Evolutionary conservation across 2,797 vertebrate species (phyloP).

Genomic region (Botia almorhae): DNA sequence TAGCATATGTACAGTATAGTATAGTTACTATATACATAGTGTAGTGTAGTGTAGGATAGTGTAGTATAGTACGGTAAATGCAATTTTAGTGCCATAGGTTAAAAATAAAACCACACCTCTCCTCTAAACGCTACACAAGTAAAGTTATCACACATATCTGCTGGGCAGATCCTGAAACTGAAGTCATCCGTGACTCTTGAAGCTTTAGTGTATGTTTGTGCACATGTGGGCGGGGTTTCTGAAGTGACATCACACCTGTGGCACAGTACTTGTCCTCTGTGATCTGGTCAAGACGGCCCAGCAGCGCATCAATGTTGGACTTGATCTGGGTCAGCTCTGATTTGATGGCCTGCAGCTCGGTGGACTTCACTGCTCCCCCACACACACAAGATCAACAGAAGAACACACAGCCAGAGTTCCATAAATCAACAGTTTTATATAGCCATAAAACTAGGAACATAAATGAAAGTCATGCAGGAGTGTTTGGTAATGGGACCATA

Average conservation of each 20-base stretch:
- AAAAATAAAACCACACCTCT: background rate
- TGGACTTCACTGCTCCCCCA: conserved; percentile 80
- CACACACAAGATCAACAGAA: conserved; percentile 6
- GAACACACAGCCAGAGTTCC: background rate
- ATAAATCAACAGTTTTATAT: conserved; percentile 21
- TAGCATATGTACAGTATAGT: background rate
- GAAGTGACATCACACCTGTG: conserved; percentile 77
- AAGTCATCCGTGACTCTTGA: background rate
- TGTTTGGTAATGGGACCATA: conserved; percentile 2
- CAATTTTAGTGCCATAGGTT: too few species aligned
- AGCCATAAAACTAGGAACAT: conserved; percentile 19
- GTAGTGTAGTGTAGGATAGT: background rate
- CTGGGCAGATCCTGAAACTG: too few species aligned
- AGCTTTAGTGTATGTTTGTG: background rate
- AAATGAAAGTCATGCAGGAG: background rate
- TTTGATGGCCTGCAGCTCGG: conserved; percentile 91
- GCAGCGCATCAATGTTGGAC: conserved; percentile 90
- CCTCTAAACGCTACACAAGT: background rate
- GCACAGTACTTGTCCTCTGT: conserved; percentile 84
- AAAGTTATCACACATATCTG: too few species aligned
- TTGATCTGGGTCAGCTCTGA: conserved; percentile 93
- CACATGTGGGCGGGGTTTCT: background rate
- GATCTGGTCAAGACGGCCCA: conserved; percentile 92
- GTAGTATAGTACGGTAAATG: too few species aligned
- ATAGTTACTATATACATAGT: background rate